Evolutionary conservation across 2,888 invertebrate species (phyloP).

Genomic region (Idaea aversata): DNA sequence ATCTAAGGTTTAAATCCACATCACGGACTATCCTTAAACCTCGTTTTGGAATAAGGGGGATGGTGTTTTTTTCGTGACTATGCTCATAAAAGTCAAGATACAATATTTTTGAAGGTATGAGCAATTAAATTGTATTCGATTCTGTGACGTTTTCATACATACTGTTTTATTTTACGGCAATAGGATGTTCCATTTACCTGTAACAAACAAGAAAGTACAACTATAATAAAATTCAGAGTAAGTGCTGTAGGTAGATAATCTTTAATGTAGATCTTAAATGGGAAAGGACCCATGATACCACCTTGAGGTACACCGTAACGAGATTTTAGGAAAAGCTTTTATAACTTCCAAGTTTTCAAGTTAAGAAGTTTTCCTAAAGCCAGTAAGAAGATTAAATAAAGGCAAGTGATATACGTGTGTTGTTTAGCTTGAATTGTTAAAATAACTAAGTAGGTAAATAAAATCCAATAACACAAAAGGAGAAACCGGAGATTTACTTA

Average conservation of each 20-base stretch:
- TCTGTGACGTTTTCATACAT: background rate
- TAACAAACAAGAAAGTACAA: background rate
- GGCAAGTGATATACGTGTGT: too few relatives aligned
- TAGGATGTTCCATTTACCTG: background rate
- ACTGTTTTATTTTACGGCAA: background rate
- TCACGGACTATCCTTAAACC: too few relatives aligned
- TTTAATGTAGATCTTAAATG: background rate
- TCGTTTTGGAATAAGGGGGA: too few relatives aligned
- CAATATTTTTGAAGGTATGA: too few relatives aligned
- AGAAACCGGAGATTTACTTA: background rate
- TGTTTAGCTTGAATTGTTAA: background rate
- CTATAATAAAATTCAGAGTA: background rate
- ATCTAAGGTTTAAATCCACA: too few relatives aligned
- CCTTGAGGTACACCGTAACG: background rate
- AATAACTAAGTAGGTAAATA: background rate
- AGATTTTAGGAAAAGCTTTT: background rate
- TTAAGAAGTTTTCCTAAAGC: background rate
- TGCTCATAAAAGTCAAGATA: too few relatives aligned
- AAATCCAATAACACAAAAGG: background rate
- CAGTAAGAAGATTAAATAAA: too few relatives aligned
- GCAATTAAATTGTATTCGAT: background rate
- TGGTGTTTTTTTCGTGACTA: too few relatives aligned
- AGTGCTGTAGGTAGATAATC: background rate
- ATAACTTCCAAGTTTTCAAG: background rate
- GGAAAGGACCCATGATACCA: background rate